Base-by-base conservation (phyloP, 2,888 invertebrate species). In the Leptura quadrifasciata region DNA sequence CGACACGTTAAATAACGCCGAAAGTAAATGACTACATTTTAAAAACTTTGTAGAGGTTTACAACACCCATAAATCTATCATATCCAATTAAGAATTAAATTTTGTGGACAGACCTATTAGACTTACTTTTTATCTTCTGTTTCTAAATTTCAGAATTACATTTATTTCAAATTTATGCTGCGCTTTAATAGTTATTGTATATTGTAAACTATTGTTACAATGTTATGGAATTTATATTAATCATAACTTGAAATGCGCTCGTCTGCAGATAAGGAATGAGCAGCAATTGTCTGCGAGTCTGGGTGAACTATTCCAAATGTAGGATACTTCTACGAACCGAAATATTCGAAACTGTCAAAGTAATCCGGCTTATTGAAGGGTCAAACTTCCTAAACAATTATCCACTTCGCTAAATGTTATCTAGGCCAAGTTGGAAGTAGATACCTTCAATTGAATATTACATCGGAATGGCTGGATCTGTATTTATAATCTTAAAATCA, bases 381-480 rank as follows among this genome's bases (percentile, higher is more conserved):
- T 76, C 78, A 76, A 80, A 80, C 79, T 77, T 73, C 72, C 74
- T 61, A 75, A 78, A 80, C 74, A 78, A 78, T 80, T 80, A 80
- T 76, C 74, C 69, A 77, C 77, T 76, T 76, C 68, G 68, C 68
- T 76, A 68, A 76, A 67, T 61, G 69, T 58, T 57, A 31, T 17
- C 24, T 24, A 12, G 58, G 27, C 31, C 12, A 27, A 69, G 57
- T 8, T 58, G 68, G 18, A 68, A 55, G 63, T 63, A 8, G 18
- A 63, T 31, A 39, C 63, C 27, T 39, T 35, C 63, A 57, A 21
- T 55, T 18, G 20, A 17, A 63, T 27, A 17, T 35, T 24, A 60
- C 1, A 24, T 21, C 24, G 58, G 12, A 58, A 58, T 24, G 24
- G 60, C 27, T 60, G 31, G 10, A 8, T 60, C 10, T 17, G n/a